Percentiles rank a stretch among this genome's conserved stretches.
Conservation (phyloP, 2,113 vertebrate genomes). For the Tapirus terrestris region DNA sequence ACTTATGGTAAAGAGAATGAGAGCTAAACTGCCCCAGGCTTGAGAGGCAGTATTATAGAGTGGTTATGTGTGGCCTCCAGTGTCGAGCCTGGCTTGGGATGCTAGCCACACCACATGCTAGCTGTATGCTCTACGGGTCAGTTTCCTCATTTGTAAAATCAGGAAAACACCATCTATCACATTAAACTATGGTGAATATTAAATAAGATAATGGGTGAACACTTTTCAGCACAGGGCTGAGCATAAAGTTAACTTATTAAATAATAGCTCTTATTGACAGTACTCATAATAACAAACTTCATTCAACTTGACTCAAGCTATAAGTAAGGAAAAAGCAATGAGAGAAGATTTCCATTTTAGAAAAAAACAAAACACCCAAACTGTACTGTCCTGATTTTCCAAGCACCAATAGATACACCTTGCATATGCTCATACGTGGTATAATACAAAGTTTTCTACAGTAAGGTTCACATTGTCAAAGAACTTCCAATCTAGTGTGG, state of each 20-base stretch:
- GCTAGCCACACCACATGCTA: background rate
- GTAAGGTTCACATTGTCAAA: conserved; percentile 1
- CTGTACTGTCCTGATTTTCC: conserved; percentile 30
- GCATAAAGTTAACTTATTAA: conserved; percentile 34
- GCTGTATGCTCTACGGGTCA: background rate
- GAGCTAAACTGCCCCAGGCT: background rate
- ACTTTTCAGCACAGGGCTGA: background rate
- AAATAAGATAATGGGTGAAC: conserved; percentile 30
- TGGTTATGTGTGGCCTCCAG: background rate
- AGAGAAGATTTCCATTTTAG: background rate
- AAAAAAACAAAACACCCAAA: background rate
- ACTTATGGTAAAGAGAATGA: background rate
- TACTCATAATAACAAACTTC: conserved; percentile 29
- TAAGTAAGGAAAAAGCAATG: background rate
- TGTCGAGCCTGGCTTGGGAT: background rate
- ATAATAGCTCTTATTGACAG: background rate
- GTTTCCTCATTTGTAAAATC: background rate
- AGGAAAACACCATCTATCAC: background rate
- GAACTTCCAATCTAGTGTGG: background rate
- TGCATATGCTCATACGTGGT: background rate
- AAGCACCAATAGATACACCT: background rate
- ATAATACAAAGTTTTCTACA: conserved; percentile 1
- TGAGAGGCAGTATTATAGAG: background rate
- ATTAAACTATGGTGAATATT: conserved; percentile 9
- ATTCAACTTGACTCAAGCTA: conserved; percentile 11